A percentile compares a stretch with the other conserved stretches of the same genome.
phyloP scores from a whole-genome alignment of 1,140 invertebrate species.

The Apis mellifera region Amel_HAv3.1 CM009932.2:7684001-7684500 shows the following conservation, averaged over 20 bases:
- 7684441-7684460: slow-evolving; percentile 51
- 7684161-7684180: neutral
- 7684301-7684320: slow-evolving; percentile 70
- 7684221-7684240: slow-evolving; percentile 48
- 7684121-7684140: too few relatives aligned
- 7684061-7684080: too few relatives aligned
- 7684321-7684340: slow-evolving; percentile 73
- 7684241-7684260: slow-evolving; percentile 35
- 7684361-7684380: slow-evolving; percentile 51
- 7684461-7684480: slow-evolving; percentile 54
- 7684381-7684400: slow-evolving; percentile 22
- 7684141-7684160: too few relatives aligned
- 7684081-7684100: too few relatives aligned
- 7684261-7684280: slow-evolving; percentile 37
- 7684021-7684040: too few relatives aligned
- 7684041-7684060: too few relatives aligned
- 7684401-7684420: slow-evolving; percentile 59
- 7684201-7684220: neutral
- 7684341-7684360: slow-evolving; percentile 69
- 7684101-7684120: too few relatives aligned
- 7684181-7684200: neutral
- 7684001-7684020: too few relatives aligned
- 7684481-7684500: slow-evolving; percentile 57
- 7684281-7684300: slow-evolving; percentile 55
- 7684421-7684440: slow-evolving; percentile 65